Percentiles rank a stretch among this genome's conserved stretches.
Evolutionary conservation across 2,797 vertebrate genomes (phyloP).

Genomic region (Rousettus madagascariensis): DNA sequence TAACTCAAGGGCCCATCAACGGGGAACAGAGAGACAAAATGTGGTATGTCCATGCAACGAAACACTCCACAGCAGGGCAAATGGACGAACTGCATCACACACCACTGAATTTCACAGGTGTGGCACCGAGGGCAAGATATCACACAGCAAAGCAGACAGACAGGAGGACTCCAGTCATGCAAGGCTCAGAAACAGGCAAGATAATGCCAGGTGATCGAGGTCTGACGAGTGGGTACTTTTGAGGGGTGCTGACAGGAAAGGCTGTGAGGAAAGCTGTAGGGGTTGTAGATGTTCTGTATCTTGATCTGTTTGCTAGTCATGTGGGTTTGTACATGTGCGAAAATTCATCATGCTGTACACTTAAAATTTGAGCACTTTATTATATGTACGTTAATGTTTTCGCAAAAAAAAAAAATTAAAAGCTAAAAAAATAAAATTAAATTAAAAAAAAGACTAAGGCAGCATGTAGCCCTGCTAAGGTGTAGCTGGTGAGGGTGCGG

Average conservation of each 20-base stretch:
- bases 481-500: accelerated
- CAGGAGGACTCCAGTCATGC: neutral
- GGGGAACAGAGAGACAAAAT: neutral
- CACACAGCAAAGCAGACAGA: neutral
- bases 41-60: neutral
- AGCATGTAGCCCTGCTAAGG: neutral
- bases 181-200: neutral
- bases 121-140: neutral
- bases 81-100: neutral
- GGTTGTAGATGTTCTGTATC: neutral
- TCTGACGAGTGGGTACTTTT: neutral
- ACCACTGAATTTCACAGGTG: neutral
- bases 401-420: neutral
- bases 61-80: neutral
- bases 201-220: neutral
- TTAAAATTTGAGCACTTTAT: neutral
- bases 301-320: neutral
- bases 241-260: neutral
- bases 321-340: neutral
- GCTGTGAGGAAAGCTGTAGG: neutral
- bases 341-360: neutral
- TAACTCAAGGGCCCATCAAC: neutral
- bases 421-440: neutral
- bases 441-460: neutral
- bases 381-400: neutral